A percentile compares a stretch with the other conserved stretches of the same genome.
phyloP scores from a whole-genome alignment of 2,888 invertebrate species.

The Drosophila buzzatii region DNA sequence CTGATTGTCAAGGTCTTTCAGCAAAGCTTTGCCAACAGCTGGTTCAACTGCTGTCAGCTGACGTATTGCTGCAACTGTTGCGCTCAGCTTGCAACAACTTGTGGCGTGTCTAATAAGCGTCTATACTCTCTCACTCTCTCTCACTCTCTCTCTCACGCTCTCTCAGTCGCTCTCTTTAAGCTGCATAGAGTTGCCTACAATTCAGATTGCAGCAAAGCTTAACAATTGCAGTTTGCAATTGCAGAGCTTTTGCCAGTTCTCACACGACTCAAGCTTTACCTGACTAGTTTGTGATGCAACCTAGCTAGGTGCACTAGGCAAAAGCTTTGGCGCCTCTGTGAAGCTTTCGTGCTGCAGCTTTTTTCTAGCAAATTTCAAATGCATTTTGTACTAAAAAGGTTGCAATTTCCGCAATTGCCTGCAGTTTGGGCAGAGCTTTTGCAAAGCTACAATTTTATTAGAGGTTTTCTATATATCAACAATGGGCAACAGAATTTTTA shows the following conservation, averaged over 20 bases:
- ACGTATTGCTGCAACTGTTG: conserved; percentile 65
- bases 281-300: conserved; percentile 51
- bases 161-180: background rate
- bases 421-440: background rate
- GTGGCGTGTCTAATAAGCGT: conserved; percentile 35
- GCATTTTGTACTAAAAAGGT: conserved; percentile 26
- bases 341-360: conserved; percentile 49
- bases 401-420: background rate
- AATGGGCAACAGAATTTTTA: background rate
- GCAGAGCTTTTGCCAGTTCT: conserved; percentile 22
- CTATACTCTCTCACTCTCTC: background rate
- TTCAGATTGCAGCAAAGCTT: conserved; percentile 23
- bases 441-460: conserved; percentile 9
- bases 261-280: conserved; percentile 35
- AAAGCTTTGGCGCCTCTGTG: conserved; percentile 20
- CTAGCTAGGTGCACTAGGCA: background rate
- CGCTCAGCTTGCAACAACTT: conserved; percentile 64
- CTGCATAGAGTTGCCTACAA: conserved; percentile 16
- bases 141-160: conserved; percentile 1
- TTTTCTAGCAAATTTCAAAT: conserved; percentile 45
- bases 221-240: conserved; percentile 24
- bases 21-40: conserved; percentile 48
- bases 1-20: conserved; percentile 42
- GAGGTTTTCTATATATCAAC: background rate
- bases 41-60: conserved; percentile 30